phyloP scores from a whole-genome alignment of 2,113 vertebrate genomes.

The Myrmecobius fasciatus region DNA sequence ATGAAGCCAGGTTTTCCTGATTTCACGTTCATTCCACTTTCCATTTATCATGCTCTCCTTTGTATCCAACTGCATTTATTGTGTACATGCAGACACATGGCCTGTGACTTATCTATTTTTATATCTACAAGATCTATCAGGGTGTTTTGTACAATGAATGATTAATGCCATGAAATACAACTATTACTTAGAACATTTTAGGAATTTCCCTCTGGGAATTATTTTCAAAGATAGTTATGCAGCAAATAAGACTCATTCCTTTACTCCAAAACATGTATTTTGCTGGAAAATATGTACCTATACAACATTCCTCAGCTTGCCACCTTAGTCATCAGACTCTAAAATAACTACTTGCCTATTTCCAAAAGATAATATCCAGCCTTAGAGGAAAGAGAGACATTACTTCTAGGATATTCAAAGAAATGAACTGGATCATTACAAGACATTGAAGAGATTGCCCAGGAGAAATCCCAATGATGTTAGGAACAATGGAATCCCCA shows the following conservation, averaged over 20 bases:
- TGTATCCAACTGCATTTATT: not conserved
- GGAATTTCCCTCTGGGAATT: not conserved
- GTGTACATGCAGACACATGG: not conserved
- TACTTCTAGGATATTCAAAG: not conserved
- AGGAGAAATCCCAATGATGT: not conserved
- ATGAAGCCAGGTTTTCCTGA: not conserved
- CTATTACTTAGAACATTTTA: not conserved
- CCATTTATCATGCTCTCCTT: not conserved
- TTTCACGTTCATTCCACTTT: not conserved
- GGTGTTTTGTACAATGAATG: not conserved
- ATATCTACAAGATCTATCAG: not conserved
- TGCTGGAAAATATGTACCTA: not conserved
- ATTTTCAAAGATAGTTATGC: not conserved
- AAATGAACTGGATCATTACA: not conserved
- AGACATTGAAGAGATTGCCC: not conserved
- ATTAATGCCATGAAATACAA: not conserved
- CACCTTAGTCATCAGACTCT: not conserved
- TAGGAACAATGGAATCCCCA: not conserved
- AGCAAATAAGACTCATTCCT: not conserved
- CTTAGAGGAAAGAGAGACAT: not conserved
- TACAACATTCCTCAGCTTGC: not conserved
- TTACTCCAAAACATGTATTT: not conserved
- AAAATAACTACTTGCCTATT: not conserved
- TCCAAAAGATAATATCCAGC: not conserved
- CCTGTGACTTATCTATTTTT: not conserved